Base-by-base conservation (phyloP, 2,888 invertebrate genomes). In the Lepidonotus clava region DNA sequence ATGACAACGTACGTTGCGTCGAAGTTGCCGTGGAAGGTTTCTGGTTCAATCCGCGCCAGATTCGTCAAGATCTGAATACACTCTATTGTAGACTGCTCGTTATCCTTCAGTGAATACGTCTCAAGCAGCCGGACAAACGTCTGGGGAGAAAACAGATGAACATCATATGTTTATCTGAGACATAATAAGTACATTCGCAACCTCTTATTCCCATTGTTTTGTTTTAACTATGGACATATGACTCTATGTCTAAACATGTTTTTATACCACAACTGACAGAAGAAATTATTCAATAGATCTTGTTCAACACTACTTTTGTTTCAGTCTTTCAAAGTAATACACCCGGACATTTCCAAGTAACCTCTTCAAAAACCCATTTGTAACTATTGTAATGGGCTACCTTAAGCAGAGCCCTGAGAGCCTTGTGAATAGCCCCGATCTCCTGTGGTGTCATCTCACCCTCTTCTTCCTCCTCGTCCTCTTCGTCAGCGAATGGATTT, bases 91-190 rank as follows among this genome's bases (percentile, higher is more conserved):
- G 95, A 94, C 4, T 95, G 94, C 8, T 92, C 90, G 21, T 95
- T 94, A 84, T 94, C 93, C 53, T 94, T 94, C 61, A 95, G 92
- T 0, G 94, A 93, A 87, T 95, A 95, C 2, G 91, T 92, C 61
- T 94, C 92, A 18, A 95, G 90, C 88, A 95, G 92, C 5, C 1
- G 11, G 51, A 86, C 86, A 51, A 86, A 86, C 0, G 32, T 34
- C 86, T 86, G 77, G 6, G 77, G 24, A 36, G 24, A 4, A 21
- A n/a, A n/a, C n/a, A n/a, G n/a, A n/a, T n/a, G n/a, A n/a, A n/a
- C n/a, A n/a, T n/a, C n/a, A n/a, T n/a, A n/a, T n/a, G n/a, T n/a
- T n/a, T n/a, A n/a, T n/a, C n/a, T n/a, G n/a, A n/a, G n/a, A n/a
- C n/a, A n/a, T n/a, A n/a, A n/a, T n/a, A n/a, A n/a, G n/a, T n/a